Evolutionary conservation across 1,140 invertebrate genomes (phyloP), one percentile per base, ranked within the genome.

Genomic region (Nephotettix cincticeps): DNA sequence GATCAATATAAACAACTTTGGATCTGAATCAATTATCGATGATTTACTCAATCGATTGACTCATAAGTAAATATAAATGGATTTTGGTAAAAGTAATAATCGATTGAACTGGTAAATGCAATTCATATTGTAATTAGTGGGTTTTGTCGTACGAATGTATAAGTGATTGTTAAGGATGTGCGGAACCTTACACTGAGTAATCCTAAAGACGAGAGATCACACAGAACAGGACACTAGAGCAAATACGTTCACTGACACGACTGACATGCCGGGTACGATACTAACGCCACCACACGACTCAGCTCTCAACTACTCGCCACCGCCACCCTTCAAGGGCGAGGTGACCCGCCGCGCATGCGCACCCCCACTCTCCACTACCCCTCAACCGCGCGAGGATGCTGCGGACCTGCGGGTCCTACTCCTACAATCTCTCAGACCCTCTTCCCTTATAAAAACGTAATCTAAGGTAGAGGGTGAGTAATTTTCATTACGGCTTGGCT

Each of bases 401-500:
- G 47, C 21, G 47, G 47, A 4, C 21, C 32, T 4, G n/a, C n/a
- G n/a, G n/a, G n/a, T n/a, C n/a, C n/a, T n/a, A n/a, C n/a, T n/a
- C 4, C 14, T 51, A 51, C 47, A 51, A 21, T 51, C 47, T 21
- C 47, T 51, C 19, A 21, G 3, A 51, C 56, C 21, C 56, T 61
- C 56, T 27, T 29, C 27, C 4, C 47, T 27, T 29, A 29, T 14
- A 61, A 61, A 61, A 61, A 61, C 23, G 13, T 61, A 61, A 61
- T 61, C 56, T 61, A 27, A 61, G 56, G 56, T 61, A 29, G 25
- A 28, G 56, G 21, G 23, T 6, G 23, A 61, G 56, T 61, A 61
- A 61, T 61, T 61, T 61, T 61, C 56, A 61, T 61, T 61, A 61
- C 56, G 14, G 32, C 14, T 2, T n/a, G 23, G 56, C 27, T 29